Evolutionary conservation across 37 sponge, comb jelly and placozoan genomes (phyloP).

Genomic region (Halichondria panicea): DNA sequence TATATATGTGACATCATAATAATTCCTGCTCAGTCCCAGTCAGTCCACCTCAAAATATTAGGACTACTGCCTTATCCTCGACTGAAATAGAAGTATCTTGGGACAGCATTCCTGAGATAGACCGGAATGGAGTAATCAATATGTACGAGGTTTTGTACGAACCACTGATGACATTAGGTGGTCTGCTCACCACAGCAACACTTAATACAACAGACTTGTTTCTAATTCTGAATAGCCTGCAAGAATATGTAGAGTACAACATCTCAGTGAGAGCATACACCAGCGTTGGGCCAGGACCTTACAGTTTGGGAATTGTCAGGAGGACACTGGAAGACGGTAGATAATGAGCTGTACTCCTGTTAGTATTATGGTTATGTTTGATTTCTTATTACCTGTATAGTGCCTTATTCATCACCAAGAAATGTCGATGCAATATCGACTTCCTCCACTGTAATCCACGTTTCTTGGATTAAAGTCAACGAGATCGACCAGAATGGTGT

Average conservation of each 20-base stretch:
- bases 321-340: slow-evolving; percentile 1
- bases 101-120: slow-evolving; percentile 13
- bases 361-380: background rate
- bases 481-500: slow-evolving; percentile 16
- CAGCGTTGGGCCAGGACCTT: slow-evolving; percentile 18
- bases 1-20: background rate
- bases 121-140: slow-evolving; percentile 42
- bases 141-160: slow-evolving; percentile 26
- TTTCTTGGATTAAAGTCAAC: slow-evolving; percentile 9
- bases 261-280: slow-evolving; percentile 22
- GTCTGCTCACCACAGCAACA: background rate
- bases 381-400: background rate
- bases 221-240: slow-evolving; percentile 1
- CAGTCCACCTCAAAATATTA: slow-evolving; percentile 19
- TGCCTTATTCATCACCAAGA: slow-evolving; percentile 5
- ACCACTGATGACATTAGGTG: slow-evolving; percentile 20
- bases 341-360: too few relatives aligned
- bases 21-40: slow-evolving; percentile 17
- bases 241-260: background rate
- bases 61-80: slow-evolving; percentile 8
- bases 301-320: background rate
- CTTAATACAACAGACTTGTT: background rate
- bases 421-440: background rate
- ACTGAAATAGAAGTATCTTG: slow-evolving; percentile 31
- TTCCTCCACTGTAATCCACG: slow-evolving; percentile 10